Base-by-base conservation (phyloP, 2,113 vertebrate species). In the Chloropsis hardwickii region DNA sequence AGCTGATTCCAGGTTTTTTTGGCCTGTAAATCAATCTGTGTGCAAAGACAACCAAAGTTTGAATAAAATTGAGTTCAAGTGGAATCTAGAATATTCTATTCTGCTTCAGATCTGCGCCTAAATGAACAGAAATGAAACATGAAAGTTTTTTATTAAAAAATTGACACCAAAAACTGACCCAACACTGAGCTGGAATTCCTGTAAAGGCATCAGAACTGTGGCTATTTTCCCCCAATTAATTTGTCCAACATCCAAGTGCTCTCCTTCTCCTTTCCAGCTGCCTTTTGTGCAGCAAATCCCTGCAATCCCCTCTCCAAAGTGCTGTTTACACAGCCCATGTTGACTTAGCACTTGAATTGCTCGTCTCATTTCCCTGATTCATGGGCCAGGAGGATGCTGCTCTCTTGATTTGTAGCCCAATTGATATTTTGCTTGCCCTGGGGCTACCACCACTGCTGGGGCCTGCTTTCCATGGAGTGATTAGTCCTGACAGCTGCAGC, bases 281-380 rank as follows among this genome's bases (percentile, higher is more conserved):
- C 90, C 60, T 81, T 91, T 91, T 93, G 58, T 65, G 87, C 94
- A 71, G 60, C 74, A 81, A 93, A 94, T 77, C 79, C 78, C 71
- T 60, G 87, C 50, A 80, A 48, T 65, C 27, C 31, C 48, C 31
- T 77, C 82, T 25, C 77, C 86, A 47, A 90, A 82, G 77, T 20
- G 50, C 67, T 95, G 94, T 64, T 94, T 83, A 16, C 58, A 86
- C 92, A 79, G 88, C 71, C 83, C 44, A 8, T 87, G 71, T 91
- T 96, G 87, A 83, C 73, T 82, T 39, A 91, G 94, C 71, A 74
- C 84, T 96, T 78, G 88, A 91, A 93, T 96, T 86, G 78, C 82
- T 83, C 84, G 33, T 95, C 94, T 96, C 96, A 91, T 91, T 95
- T 78, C 92, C 94, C 97, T 92, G 91, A 65, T 78, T 88, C 78